phyloP scores from a whole-genome alignment of 1,140 invertebrate species.

The Triops cancriformis region DNA sequence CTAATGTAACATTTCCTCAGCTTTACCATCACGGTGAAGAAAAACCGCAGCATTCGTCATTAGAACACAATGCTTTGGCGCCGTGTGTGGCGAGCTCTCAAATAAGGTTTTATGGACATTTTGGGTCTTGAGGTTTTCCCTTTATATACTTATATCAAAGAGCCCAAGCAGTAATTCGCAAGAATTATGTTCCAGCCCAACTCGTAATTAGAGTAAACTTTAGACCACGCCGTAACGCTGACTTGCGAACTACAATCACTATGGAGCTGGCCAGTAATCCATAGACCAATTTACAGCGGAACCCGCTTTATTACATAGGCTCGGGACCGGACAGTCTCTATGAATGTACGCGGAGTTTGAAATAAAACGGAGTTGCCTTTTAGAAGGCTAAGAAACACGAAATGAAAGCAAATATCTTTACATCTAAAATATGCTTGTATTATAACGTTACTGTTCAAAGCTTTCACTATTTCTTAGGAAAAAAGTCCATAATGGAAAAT shows the following conservation, averaged over 20 bases:
- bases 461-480: no score
- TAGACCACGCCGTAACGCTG: background rate
- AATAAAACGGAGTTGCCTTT: no score
- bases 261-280: no score
- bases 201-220: background rate
- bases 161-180: background rate
- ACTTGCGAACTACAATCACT: background rate
- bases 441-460: no score
- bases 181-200: background rate
- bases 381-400: no score
- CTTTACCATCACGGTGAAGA: background rate
- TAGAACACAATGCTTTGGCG: background rate
- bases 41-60: background rate
- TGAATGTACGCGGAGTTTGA: no score
- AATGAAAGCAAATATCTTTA: no score
- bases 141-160: background rate
- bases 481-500: no score
- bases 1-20: background rate
- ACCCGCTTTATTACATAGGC: no score
- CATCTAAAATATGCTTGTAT: no score
- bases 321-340: no score
- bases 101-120: background rate
- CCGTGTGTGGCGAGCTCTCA: background rate
- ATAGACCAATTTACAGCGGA: no score
- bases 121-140: background rate